These are phyloP conservation scores for Apolygus lucorum DNA, from an alignment of 1,140 invertebrate species.

Conservation along the genomic window DNA sequence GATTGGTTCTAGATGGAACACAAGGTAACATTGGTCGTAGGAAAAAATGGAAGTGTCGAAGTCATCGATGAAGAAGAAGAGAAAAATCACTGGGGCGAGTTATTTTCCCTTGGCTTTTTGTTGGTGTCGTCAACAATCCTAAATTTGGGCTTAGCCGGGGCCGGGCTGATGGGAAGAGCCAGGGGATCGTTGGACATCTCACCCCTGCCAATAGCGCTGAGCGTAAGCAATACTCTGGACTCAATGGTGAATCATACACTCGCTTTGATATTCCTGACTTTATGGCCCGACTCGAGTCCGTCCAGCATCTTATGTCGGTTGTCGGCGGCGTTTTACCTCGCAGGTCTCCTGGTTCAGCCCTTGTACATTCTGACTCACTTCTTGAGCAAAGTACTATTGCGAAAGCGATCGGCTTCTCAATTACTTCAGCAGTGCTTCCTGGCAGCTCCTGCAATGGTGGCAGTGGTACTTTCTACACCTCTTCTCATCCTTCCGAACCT, in stretches of 20 bases:
- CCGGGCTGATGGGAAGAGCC: not conserved
- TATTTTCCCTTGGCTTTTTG: not conserved
- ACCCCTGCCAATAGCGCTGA: not conserved
- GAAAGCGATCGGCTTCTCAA: not conserved
- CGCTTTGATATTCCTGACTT: not conserved
- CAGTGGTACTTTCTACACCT: not conserved
- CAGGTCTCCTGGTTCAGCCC: not conserved
- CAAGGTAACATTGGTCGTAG: not conserved
- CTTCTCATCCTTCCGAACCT: not conserved
- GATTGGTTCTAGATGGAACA: not conserved
- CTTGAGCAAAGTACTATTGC: not conserved
- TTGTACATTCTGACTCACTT: not conserved
- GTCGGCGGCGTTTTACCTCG: not conserved
- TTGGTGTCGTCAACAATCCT: not conserved
- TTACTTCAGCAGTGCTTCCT: not conserved
- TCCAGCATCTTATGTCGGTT: not conserved
- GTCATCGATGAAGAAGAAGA: not conserved
- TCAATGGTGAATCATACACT: not conserved
- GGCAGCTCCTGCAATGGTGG: not conserved
- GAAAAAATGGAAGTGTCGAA: not conserved
- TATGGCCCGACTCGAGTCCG: not conserved
- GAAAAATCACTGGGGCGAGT: not conserved
- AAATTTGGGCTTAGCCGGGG: not conserved
- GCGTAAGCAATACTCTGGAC: not conserved
- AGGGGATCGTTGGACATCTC: not conserved